A percentile compares a stretch with the other conserved stretches of the same genome.
Conservation (phyloP, 1,140 invertebrate species). For the Ceratina australensis region DNA sequence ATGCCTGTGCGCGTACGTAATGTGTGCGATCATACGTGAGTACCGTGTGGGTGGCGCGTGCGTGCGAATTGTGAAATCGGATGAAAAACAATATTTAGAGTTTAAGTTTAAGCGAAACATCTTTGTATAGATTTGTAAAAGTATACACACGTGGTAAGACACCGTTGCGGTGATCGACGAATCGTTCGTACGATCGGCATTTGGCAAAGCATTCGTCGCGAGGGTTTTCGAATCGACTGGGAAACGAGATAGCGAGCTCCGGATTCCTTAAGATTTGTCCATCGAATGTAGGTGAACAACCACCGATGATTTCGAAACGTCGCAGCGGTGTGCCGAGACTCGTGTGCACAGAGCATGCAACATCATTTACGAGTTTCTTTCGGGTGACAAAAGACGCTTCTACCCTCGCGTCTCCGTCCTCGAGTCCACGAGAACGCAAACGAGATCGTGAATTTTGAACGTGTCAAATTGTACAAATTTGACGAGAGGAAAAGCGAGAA, state of each 20-base stretch:
- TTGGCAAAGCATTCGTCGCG: background rate
- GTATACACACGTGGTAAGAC: conserved; percentile 33
- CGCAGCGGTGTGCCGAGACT: conserved; percentile 27
- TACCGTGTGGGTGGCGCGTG: too few species aligned
- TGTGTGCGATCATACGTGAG: background rate
- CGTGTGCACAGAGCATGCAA: background rate
- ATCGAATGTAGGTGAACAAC: background rate
- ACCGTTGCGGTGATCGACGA: conserved; percentile 47
- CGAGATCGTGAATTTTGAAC: background rate
- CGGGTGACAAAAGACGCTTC: background rate
- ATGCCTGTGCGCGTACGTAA: conserved; percentile 9
- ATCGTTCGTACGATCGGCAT: background rate
- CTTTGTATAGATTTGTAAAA: conserved; percentile 56
- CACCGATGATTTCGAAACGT: conserved; percentile 10
- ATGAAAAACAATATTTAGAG: conserved; percentile 64
- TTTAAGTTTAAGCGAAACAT: conserved; percentile 57
- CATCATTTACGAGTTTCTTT: background rate
- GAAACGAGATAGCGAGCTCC: too few species aligned
- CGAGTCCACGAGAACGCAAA: background rate
- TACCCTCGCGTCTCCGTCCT: conserved; percentile 7
- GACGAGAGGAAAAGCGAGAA: background rate
- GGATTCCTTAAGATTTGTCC: background rate
- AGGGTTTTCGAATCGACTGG: background rate
- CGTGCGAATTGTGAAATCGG: conserved; percentile 4
- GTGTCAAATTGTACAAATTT: background rate